phyloP scores from a whole-genome alignment of 2,888 invertebrate genomes.

The Hyposoter dolosus region DNA sequence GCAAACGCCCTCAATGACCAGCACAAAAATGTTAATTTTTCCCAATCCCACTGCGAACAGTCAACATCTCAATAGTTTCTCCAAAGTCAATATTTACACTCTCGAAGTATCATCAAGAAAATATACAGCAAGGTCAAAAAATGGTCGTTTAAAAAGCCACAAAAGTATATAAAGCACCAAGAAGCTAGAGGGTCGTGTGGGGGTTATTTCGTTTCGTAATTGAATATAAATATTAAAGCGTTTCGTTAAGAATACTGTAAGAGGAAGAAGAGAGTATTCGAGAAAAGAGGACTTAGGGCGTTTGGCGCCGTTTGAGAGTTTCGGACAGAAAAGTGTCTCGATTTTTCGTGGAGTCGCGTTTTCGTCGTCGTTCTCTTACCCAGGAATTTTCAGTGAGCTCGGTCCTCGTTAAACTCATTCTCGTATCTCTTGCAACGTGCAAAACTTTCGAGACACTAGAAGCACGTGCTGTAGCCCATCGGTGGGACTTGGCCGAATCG shows the following conservation, averaged over 20 bases:
- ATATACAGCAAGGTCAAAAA: conserved; percentile 71
- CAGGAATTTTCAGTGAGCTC: background rate
- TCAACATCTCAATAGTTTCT: background rate
- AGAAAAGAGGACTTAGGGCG: conserved; percentile 56
- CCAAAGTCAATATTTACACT: conserved; percentile 9
- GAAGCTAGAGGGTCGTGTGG: conserved; percentile 71
- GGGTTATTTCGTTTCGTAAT: conserved; percentile 75
- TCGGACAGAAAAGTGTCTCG: conserved; percentile 26
- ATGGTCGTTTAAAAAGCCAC: conserved; percentile 80
- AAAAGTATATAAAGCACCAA: conserved; percentile 14
- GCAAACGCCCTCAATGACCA: background rate
- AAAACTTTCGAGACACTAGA: conserved; percentile 82
- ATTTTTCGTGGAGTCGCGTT: conserved; percentile 62
- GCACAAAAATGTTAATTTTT: background rate
- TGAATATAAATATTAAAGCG: conserved; percentile 83
- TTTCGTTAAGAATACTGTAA: conserved; percentile 39
- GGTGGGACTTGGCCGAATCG: conserved; percentile 32
- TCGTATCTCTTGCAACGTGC: conserved; percentile 56
- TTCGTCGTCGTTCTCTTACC: conserved; percentile 72
- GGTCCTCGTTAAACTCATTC: conserved; percentile 27
- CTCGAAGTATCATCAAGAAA: background rate
- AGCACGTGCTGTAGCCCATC: conserved; percentile 71
- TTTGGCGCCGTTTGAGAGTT: conserved; percentile 53
- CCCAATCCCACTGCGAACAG: background rate
- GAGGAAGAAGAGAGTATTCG: background rate